Evolutionary conservation across 2,888 invertebrate species (phyloP), one percentile per base, ranked within the genome.

Genomic region (Strigamia maritima): DNA sequence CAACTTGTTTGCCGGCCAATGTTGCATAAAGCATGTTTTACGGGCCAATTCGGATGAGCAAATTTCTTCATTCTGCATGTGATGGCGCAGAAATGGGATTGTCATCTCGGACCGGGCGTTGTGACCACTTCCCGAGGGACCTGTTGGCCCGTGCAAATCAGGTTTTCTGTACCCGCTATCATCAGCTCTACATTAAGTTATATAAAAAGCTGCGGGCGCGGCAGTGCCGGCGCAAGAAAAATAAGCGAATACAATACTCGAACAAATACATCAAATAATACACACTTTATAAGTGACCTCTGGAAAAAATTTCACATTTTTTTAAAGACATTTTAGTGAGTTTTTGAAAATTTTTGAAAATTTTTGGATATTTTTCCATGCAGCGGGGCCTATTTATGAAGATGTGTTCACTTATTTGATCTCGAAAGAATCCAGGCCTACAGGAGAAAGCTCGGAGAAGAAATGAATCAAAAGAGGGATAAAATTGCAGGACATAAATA

Each of bases 21-120:
- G 70, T 70, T 70, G 70, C 70, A 70, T 70, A 70, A 70, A 70
- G 70, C 70, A 70, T 70, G 70, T 70, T 70, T 70, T 70, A 70
- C 70, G 70, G 70, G 70, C 70, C 70, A 70, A 70, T 70, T 70
- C 70, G 28, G 26, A 24, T 10, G 16, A 14, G 3, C 54, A 28
- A 70, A 70, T 70, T 70, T 26, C 26, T 70, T 1, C 26, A 70
- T 24, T 70, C 28, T 26, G 28, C 26, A 26, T 26, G 70, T 70
- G 70, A 70, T 70, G 70, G 70, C 26, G 12, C 70, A 26, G 28
- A 26, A 28, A 70, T 70, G 70, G 70, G 70, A 70, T 70, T 70
- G 70, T 70, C 70, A 70, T 70, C 70, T 28, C 12, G 12, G 19
- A 14, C 26, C 28, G 28, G 14, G 14, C 12, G 26, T 70, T 70